Percentiles rank a stretch among this genome's conserved stretches.
phyloP scores from a whole-genome alignment of 1,140 invertebrate species.

The Wiebesia pumilae region DNA sequence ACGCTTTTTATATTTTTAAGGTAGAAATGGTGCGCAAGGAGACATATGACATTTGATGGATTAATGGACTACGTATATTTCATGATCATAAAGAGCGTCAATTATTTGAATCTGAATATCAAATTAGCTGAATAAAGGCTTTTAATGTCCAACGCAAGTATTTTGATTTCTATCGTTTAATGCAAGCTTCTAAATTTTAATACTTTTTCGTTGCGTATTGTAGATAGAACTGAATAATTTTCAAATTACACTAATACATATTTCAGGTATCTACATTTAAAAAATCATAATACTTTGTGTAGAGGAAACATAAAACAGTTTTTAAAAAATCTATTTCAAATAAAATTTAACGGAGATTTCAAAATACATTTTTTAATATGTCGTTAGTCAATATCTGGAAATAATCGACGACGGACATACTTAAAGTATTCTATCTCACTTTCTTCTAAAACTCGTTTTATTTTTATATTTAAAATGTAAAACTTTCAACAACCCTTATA shows the following conservation, averaged over 20 bases:
- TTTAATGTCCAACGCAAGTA: background rate
- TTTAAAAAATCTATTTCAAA: background rate
- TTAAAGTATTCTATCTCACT: background rate
- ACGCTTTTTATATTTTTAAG: background rate
- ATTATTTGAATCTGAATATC: background rate
- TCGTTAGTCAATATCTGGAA: background rate
- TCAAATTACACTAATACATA: background rate
- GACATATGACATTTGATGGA: background rate
- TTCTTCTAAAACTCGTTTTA: background rate
- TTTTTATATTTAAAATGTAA: background rate
- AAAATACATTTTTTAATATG: background rate
- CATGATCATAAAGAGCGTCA: no score
- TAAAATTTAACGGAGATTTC: background rate
- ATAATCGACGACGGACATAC: background rate
- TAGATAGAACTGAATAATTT: background rate
- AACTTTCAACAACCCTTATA: no score
- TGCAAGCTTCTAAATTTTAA: background rate
- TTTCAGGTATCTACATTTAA: background rate
- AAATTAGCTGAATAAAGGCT: background rate
- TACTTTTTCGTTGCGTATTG: no score
- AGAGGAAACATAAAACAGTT: background rate
- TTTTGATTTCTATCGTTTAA: background rate
- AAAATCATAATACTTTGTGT: background rate
- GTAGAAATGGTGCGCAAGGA: background rate
- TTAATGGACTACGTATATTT: background rate